Evolutionary conservation across 2,888 invertebrate species (phyloP).

Genomic region (Agrotis exclamationis): DNA sequence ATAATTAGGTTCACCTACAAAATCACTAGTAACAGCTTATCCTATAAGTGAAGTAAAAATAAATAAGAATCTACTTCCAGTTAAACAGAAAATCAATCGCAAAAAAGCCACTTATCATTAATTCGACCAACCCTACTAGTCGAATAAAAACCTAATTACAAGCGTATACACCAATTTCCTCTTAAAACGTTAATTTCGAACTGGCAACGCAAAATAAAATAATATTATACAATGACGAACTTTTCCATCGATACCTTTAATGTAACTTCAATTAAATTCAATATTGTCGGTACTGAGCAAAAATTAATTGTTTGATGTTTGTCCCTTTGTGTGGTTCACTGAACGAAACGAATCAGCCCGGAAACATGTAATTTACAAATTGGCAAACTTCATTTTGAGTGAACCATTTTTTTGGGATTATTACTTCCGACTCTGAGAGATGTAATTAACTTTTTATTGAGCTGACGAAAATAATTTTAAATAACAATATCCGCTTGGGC

Average conservation of each 20-base stretch:
- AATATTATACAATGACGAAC: constrained; percentile 10
- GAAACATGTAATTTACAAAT: constrained; percentile 52
- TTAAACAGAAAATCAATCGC: neutral
- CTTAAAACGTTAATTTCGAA: neutral
- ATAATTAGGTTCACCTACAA: too few relatives aligned
- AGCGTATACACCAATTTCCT: neutral
- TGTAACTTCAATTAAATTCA: constrained; percentile 43
- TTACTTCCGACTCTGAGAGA: constrained; percentile 3
- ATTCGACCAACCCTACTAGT: neutral
- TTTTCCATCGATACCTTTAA: constrained; percentile 32
- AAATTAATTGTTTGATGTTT: constrained; percentile 54
- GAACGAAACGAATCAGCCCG: constrained; percentile 34
- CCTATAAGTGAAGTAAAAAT: neutral
- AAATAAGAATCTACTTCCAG: neutral
- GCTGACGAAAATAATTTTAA: neutral
- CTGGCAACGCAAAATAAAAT: constrained; percentile 32
- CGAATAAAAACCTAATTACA: neutral
- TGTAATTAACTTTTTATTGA: constrained; percentile 21
- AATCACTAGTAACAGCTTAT: too few relatives aligned
- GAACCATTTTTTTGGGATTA: constrained; percentile 24
- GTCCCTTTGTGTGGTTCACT: constrained; percentile 43
- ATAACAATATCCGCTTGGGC: neutral
- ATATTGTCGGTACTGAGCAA: constrained; percentile 32
- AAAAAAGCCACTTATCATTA: too few relatives aligned
- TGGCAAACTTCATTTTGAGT: constrained; percentile 41